A percentile compares a stretch with the other conserved stretches of the same genome.
Conservation (phyloP, 1,140 invertebrate species). For the Lepidostoma basale region DNA sequence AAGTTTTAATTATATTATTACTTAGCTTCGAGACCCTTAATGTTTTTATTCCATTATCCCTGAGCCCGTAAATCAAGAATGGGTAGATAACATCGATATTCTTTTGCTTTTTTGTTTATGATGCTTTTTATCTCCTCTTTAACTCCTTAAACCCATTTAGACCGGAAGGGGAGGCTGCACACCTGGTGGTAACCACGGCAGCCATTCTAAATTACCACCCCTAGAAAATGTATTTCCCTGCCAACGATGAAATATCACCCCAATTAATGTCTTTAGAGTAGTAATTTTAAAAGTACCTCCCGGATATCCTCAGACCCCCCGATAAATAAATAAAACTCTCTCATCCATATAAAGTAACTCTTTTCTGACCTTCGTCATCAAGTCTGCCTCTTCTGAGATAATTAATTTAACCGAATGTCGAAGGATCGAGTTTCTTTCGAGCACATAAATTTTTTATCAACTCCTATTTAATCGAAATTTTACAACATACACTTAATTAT, state of each 20-base stretch:
- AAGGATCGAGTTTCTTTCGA: too few species aligned
- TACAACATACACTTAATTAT: too few species aligned
- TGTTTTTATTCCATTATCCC: neutral
- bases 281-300: conserved; percentile 42
- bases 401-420: too few species aligned
- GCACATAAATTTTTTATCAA: too few species aligned
- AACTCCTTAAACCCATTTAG: conserved; percentile 7
- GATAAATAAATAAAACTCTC: conserved; percentile 1
- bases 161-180: neutral
- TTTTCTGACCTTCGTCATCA: neutral
- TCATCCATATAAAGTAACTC: conserved; percentile 9
- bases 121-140: conserved; percentile 28
- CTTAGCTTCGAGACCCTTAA: too few species aligned
- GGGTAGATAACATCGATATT: neutral
- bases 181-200: conserved; percentile 26
- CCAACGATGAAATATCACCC: conserved; percentile 45
- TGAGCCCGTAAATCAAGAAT: conserved; percentile 2
- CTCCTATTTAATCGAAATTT: too few species aligned
- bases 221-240: conserved; percentile 46
- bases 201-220: conserved; percentile 43
- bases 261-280: conserved; percentile 45
- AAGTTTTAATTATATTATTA: too few species aligned
- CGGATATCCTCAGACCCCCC: neutral
- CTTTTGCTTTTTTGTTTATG: conserved; percentile 17
- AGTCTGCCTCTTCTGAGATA: too few species aligned